Base-by-base conservation (phyloP, 2,888 invertebrate species). In the Chelonus formosanus region DNA sequence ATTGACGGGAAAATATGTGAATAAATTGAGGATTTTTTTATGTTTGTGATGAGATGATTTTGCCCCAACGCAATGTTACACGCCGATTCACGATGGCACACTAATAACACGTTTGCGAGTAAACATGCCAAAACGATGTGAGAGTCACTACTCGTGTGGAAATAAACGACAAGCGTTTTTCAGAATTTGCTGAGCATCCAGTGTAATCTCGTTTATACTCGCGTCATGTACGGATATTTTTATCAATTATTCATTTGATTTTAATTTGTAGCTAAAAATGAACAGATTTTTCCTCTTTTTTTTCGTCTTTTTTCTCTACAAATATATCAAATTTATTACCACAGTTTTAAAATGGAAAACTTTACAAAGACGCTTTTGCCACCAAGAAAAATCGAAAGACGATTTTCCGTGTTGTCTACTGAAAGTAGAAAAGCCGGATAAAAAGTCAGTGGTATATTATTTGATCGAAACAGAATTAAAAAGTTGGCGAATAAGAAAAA, bases 11-110 rank as follows among this genome's bases (percentile, higher is more conserved):
- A 44, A 8, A 32, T 7, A 34, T 32, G 31, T 53, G 50, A 44
- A 61, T 61, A 53, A 61, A 61, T 61, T 61, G 53, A 53, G 40
- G 53, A 31, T 20, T 61, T 61, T 61, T 61, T 61, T 34, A 6
- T 52, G 7, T 45, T 8, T 35, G 5, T 7, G 31, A 32, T 53
- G 52, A 34, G 44, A 10, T 61, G 52, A 53, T 61, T 53, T 53
- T 44, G 32, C 32, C 35, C 34, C 20, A 47, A 47, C 43, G 43
- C 50, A 40, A 32, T 40, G 34, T 44, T 52, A 52, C 60, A 61
- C 44, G 52, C 52, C 43, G 52, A 52, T 43, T 61, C 43, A 40
- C 53, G 43, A 52, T 53, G 43, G 43, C 31, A 53, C 52, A 60
- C 50, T 61, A 61, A 61, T 53, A 61, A 61, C 61, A 34, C 34